Evolutionary conservation across 2,113 vertebrate species (phyloP).

Genomic region (Notiomystis cincta): DNA sequence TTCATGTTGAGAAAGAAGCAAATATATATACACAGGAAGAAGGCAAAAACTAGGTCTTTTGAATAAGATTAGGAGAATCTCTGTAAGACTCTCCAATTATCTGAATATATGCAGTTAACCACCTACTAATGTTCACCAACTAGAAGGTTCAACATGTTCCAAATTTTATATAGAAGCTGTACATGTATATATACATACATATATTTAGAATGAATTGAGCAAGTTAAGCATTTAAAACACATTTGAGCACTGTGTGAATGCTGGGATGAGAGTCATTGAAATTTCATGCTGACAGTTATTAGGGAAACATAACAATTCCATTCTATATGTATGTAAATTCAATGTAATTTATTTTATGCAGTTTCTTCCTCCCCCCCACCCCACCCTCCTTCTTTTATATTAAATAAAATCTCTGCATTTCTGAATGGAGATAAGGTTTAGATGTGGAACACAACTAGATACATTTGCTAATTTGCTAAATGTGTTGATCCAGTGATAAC

Average conservation of each 20-base stretch:
- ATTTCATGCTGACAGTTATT: not conserved
- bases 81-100: not conserved
- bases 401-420: not conserved
- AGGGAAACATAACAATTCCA: not conserved
- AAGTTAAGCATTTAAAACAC: not conserved
- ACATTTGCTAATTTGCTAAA: not conserved
- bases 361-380: accelerated
- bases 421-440: not conserved
- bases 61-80: not conserved
- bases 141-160: not conserved
- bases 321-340: not conserved
- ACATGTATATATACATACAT: not conserved
- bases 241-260: not conserved
- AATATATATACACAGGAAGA: not conserved
- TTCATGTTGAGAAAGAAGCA: not conserved
- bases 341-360: not conserved
- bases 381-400: accelerated
- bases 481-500: conserved; percentile 5
- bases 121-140: not conserved
- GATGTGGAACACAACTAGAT: not conserved
- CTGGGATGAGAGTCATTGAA: not conserved
- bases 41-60: not conserved
- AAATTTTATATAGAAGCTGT: not conserved
- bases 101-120: not conserved
- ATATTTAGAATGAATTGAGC: not conserved